A percentile compares a stretch with the other conserved stretches of the same genome.
Evolutionary conservation across 2,888 invertebrate genomes (phyloP).

Genomic region (Maniola hyperantus): DNA sequence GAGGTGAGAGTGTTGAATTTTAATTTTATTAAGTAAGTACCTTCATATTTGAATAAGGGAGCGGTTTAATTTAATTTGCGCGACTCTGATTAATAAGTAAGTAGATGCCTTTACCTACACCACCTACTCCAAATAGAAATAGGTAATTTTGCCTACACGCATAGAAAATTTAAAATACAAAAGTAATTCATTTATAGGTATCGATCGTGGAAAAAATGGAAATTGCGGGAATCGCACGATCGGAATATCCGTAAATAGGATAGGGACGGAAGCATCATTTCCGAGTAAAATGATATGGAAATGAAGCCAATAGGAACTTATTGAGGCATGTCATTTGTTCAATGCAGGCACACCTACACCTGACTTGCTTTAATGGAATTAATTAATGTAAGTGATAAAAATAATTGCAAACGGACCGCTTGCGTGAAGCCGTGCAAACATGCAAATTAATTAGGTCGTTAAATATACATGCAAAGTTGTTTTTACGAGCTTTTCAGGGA

Average conservation of each 20-base stretch:
- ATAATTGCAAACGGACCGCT: slow-evolving; percentile 9
- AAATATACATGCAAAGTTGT: not conserved
- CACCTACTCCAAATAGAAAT: too few relatives aligned
- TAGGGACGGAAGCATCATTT: slow-evolving; percentile 6
- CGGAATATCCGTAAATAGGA: not conserved
- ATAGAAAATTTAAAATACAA: too few relatives aligned
- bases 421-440: not conserved
- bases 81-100: slow-evolving; percentile 2
- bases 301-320: slow-evolving; percentile 18
- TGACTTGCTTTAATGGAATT: slow-evolving; percentile 27
- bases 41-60: slow-evolving; percentile 7
- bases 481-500: not conserved
- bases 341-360: slow-evolving; percentile 24
- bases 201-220: not conserved
- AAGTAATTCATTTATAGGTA: too few relatives aligned
- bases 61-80: slow-evolving; percentile 2
- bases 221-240: not conserved
- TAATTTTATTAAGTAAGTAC: too few relatives aligned
- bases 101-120: too few relatives aligned
- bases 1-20: not conserved
- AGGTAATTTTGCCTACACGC: too few relatives aligned
- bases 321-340: slow-evolving; percentile 17
- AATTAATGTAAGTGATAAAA: slow-evolving; percentile 14
- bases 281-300: slow-evolving; percentile 10
- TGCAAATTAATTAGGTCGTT: not conserved